These are phyloP conservation scores for Sus cebifrons DNA, from an alignment of 2,797 vertebrate genomes.

Conservation along the genomic window DNA sequence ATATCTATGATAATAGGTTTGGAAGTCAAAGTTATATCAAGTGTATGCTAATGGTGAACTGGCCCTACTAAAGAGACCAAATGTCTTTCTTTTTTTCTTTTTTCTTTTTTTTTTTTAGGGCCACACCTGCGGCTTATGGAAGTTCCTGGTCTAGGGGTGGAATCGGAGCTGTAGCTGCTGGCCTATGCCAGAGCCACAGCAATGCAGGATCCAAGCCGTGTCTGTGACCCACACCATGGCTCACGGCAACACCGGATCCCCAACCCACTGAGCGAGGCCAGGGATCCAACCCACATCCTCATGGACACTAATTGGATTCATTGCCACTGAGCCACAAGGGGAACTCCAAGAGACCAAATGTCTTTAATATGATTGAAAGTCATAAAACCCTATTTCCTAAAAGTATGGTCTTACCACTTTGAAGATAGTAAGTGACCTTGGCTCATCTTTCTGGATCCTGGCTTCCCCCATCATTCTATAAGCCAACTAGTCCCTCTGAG, in stretches of 20 bases:
- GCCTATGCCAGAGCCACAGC: no score
- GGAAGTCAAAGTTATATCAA: not conserved
- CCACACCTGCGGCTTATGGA: no score
- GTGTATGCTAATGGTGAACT: not conserved
- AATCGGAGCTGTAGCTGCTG: no score
- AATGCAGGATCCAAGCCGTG: no score
- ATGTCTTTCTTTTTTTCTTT: not conserved
- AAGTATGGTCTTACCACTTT: not conserved
- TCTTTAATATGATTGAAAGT: not conserved
- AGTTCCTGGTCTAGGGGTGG: no score
- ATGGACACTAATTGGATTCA: no score
- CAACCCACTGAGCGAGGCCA: no score
- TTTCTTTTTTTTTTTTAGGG: no score
- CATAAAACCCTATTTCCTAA: conserved; percentile 6
- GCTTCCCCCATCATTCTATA: not conserved
- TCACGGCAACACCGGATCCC: no score
- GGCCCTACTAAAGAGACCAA: not conserved
- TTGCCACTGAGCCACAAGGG: no score
- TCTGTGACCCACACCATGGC: no score
- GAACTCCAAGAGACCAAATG: not conserved
- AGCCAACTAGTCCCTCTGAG: not conserved
- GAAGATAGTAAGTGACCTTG: not conserved
- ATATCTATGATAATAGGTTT: not conserved
- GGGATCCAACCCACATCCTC: no score
- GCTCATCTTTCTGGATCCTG: not conserved